These are phyloP conservation scores for Lordiphosa clarofinis DNA, from an alignment of 1,140 invertebrate species.

Conservation along the genomic window DNA sequence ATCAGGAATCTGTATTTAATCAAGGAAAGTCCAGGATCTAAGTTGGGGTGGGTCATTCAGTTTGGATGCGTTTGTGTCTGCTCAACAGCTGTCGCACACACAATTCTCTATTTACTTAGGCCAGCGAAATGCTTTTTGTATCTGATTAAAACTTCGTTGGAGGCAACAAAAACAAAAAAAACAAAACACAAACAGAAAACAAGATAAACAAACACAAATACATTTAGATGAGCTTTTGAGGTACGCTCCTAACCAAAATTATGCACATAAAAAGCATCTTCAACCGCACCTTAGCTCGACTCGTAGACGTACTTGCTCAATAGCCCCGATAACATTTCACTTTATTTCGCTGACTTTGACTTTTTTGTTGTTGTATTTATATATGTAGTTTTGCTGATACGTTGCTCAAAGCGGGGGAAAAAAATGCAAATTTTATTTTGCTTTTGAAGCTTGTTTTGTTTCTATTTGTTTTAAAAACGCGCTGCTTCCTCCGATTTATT, in stretches of 20 bases:
- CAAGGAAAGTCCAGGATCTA: slow-evolving; percentile 29
- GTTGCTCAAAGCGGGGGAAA: slow-evolving; percentile 42
- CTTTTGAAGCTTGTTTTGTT: slow-evolving; percentile 35
- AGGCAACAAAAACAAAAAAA: slow-evolving; percentile 10
- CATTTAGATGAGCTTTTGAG: slow-evolving; percentile 40
- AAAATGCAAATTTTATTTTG: slow-evolving; percentile 75
- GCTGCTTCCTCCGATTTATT: slow-evolving; percentile 62
- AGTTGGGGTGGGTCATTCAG: slow-evolving; percentile 27
- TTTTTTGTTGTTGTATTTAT: slow-evolving; percentile 23
- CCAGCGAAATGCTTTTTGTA: slow-evolving; percentile 25
- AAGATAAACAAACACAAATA: slow-evolving; percentile 28
- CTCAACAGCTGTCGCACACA: slow-evolving; percentile 13
- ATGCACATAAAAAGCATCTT: slow-evolving; percentile 52
- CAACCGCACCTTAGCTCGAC: background rate
- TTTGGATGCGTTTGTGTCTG: too few relatives aligned
- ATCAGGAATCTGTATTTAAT: slow-evolving; percentile 31
- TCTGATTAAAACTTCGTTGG: slow-evolving; percentile 39
- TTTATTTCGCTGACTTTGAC: slow-evolving; percentile 56
- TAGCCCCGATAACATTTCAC: slow-evolving; percentile 63
- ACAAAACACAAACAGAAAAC: slow-evolving; percentile 7
- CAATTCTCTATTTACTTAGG: slow-evolving; percentile 36
- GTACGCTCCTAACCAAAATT: slow-evolving; percentile 35
- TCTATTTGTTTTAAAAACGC: slow-evolving; percentile 55
- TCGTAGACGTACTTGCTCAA: slow-evolving; percentile 51
- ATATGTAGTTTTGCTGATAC: slow-evolving; percentile 59